Base-by-base conservation (phyloP, 1,140 invertebrate genomes). In the Eupeodes corollae region DNA sequence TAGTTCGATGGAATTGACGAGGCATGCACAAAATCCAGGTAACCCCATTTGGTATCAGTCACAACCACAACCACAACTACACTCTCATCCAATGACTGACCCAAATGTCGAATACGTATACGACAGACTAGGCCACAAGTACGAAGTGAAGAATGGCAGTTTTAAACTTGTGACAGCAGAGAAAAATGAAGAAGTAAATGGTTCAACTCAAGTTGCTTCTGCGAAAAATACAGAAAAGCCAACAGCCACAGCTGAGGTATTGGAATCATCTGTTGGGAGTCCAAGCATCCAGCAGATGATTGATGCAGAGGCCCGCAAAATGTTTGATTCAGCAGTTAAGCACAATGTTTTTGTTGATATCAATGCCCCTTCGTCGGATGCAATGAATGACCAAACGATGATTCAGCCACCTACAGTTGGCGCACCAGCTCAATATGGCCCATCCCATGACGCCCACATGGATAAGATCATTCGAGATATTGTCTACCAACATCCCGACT, bases 381-480 rank as follows among this genome's bases (percentile, higher is more conserved):
- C n/a, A n/a, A n/a, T n/a, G n/a, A n/a, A n/a, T n/a, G 21, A 26
- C 3, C 21, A 3, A 26, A 26, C 3, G 8, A 26, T 26, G 21
- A 26, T 26, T 26, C 21, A 26, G 48, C 6, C 16, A 10, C 38
- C 39, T 11, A 10, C 18, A 11, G 1, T 16, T 1, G 48, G 46
- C 30, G 37, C 35, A 0, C 32, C 30, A 2, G 16, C 19, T 19
- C 63, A 63, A 52, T 57, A 52, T 58, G 46, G 52, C 58, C 44
- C 57, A 57, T 41, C 41, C 61, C 8, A 54, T 12, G 52, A 62
- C 38, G 46, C 55, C 5, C 58, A 65, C 13, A 48, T 65, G 35
- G 59, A 65, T 43, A 48, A 46, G 37, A 57, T 65, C 6, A 65
- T 65, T 19, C 52, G 59, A 11, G 57, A 59, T 13, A 56, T 65